Evolutionary conservation across 2,797 vertebrate species (phyloP).

Genomic region (Aulostomus chinensis): DNA sequence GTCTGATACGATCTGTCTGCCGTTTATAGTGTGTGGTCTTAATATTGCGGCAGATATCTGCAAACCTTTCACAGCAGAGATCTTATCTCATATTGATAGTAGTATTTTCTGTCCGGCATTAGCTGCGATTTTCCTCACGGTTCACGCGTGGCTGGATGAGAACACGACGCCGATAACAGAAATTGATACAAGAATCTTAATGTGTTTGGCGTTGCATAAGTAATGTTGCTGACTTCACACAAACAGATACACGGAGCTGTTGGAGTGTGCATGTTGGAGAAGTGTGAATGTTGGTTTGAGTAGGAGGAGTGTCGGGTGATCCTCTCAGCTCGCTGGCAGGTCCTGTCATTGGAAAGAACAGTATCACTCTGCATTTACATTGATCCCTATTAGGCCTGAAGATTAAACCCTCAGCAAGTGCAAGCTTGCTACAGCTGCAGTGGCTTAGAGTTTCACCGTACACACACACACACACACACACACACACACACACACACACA

Average conservation of each 20-base stretch:
- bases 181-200: conserved; percentile 59
- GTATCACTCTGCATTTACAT: conserved; percentile 79
- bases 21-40: conserved; percentile 33
- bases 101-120: conserved; percentile 60
- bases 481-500: conserved; percentile 3
- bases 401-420: conserved; percentile 69
- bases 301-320: conserved; percentile 63
- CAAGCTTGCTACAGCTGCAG: conserved; percentile 43
- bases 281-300: conserved; percentile 47
- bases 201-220: conserved; percentile 50
- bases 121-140: conserved; percentile 17
- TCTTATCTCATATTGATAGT: conserved; percentile 64
- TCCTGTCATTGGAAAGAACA: conserved; percentile 70
- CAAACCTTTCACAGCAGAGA: conserved; percentile 45
- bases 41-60: conserved; percentile 43
- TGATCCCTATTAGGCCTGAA: conserved; percentile 79
- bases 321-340: conserved; percentile 66
- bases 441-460: conserved; percentile 34
- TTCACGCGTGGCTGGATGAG: conserved; percentile 50
- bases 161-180: conserved; percentile 54
- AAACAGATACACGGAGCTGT: conserved; percentile 6
- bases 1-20: conserved; percentile 37
- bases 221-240: conserved; percentile 42
- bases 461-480: conserved; percentile 15
- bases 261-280: conserved; percentile 24